Evolutionary conservation across 30 jellyfish, hydroid and myxozoan genomes (phyloP).

Genomic region (Aurelia aurita complex sp. Pacific): DNA sequence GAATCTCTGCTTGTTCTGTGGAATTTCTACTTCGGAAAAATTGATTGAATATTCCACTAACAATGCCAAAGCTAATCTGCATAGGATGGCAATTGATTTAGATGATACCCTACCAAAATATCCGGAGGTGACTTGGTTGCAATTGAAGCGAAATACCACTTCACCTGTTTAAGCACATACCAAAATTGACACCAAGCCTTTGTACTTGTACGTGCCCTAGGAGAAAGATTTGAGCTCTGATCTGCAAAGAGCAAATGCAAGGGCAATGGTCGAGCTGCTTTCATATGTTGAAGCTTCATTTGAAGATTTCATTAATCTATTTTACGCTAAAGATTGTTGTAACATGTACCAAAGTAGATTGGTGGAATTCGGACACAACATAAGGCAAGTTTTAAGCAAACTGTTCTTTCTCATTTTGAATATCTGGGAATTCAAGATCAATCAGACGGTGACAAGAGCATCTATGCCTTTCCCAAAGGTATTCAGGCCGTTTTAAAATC

Average conservation of each 20-base stretch:
- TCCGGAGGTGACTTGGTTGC: conserved; percentile 32
- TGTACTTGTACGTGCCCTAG: neutral
- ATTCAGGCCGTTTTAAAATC: too few species aligned
- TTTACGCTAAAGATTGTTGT: conserved; percentile 15
- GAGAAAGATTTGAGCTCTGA: conserved; percentile 6
- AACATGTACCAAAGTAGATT: conserved; percentile 7
- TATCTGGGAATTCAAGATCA: conserved; percentile 22
- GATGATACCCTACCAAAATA: neutral
- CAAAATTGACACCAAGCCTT: conserved; percentile 12
- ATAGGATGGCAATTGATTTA: neutral
- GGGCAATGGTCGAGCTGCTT: conserved; percentile 22
- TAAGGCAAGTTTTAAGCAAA: conserved; percentile 7
- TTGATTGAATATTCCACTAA: conserved; percentile 10
- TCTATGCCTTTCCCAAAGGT: too few species aligned
- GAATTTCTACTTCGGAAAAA: neutral
- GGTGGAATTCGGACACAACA: conserved; percentile 32
- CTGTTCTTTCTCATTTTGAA: conserved; percentile 6
- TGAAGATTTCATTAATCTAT: conserved; percentile 10
- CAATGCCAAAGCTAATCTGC: conserved; percentile 9
- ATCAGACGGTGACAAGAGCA: neutral
- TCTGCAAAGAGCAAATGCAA: conserved; percentile 27
- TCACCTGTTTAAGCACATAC: conserved; percentile 11
- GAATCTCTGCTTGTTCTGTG: conserved; percentile 1
- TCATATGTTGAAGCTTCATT: conserved; percentile 12
- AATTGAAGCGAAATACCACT: conserved; percentile 16